Percentiles rank a stretch among this genome's conserved stretches.
These are phyloP conservation scores for Drosophila glabriapex DNA, from an alignment of 2,888 invertebrate genomes.

Conservation along the genomic window DNA sequence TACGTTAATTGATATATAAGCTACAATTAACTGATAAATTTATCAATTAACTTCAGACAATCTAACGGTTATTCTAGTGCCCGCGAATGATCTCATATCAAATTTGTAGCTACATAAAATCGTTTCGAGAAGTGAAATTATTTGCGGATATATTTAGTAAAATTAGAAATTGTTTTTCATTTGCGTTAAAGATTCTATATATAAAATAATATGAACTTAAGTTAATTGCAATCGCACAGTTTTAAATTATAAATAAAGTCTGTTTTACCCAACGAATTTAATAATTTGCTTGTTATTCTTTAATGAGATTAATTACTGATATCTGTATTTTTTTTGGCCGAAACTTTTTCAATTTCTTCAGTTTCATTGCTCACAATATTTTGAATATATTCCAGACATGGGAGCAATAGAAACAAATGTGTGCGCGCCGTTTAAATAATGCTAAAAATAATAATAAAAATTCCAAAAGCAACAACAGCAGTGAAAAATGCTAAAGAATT, in stretches of 20 bases:
- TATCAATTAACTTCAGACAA: slow-evolving; percentile 66
- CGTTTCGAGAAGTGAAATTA: not conserved
- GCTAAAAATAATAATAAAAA: slow-evolving; percentile 63
- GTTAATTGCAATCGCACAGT: not conserved
- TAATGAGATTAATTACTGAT: slow-evolving; percentile 14
- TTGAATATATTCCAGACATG: slow-evolving; percentile 54
- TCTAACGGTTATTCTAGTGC: not conserved
- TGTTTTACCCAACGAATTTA: not conserved
- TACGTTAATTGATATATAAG: slow-evolving; percentile 39
- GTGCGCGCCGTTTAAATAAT: slow-evolving; percentile 44
- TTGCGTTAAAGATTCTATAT: not conserved
- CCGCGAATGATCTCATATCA: not conserved
- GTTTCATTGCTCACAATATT: slow-evolving; percentile 41
- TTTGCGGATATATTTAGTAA: not conserved
- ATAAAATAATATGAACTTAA: not conserved
- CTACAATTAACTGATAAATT: slow-evolving; percentile 63
- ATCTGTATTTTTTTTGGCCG: slow-evolving; percentile 1
- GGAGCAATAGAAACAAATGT: slow-evolving; percentile 41
- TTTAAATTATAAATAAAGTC: slow-evolving; percentile 4
- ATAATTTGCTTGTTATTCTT: not conserved
- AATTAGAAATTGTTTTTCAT: not conserved
- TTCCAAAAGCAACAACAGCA: slow-evolving; percentile 39
- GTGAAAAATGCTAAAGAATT: slow-evolving; percentile 50
- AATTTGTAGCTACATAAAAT: not conserved
- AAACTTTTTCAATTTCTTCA: slow-evolving; percentile 17